Base-by-base conservation (phyloP, 2,888 invertebrate species). In the Malachius bipustulatus region DNA sequence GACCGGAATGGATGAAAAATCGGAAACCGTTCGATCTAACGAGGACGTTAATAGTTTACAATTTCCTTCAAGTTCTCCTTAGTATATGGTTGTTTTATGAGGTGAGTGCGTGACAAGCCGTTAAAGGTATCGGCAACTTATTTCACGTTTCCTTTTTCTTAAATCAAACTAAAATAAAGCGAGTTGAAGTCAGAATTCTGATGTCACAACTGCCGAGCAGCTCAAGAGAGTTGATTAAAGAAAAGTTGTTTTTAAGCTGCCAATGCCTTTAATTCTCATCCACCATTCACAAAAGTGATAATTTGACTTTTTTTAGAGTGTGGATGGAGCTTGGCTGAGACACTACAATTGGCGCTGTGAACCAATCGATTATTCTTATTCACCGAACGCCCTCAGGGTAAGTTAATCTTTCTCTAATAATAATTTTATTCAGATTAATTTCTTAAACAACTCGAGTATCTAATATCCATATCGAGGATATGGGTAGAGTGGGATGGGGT, bases 271-370 rank as follows among this genome's bases (percentile, higher is more conserved):
- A n/a, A n/a, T n/a, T 38, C 16, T 8, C 13, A 28, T 4, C 4
- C 4, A 19, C 6, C 24, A 19, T 6, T 8, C 6, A 28, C 11
- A 28, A n/a, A 28, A 6, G n/a, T 28, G 8, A n/a, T 8, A 8
- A 28, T 28, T 28, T 8, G 29, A 11, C n/a, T n/a, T 28, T 28
- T 69, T 70, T 32, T 64, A 81, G 77, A 82, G 80, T 35, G 66
- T 83, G 33, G 74, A 74, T 44, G 75, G 71, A 0, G 85, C 81
- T 6, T 88, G 89, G 88, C 67, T 82, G 43, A 68, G 68, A 40
- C 75, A 77, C 41, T 94, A 91, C 66, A 89, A 80, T 63, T 84
- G 85, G 74, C 80, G 77, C 52, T 94, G 93, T 60, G 84, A 94
- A 62, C 87, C 90, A 2, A 89, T 94, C 0, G 90, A 94, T 61